Evolutionary conservation across 2,113 vertebrate genomes (phyloP).

Genomic region (Phyllostomus discolor): DNA sequence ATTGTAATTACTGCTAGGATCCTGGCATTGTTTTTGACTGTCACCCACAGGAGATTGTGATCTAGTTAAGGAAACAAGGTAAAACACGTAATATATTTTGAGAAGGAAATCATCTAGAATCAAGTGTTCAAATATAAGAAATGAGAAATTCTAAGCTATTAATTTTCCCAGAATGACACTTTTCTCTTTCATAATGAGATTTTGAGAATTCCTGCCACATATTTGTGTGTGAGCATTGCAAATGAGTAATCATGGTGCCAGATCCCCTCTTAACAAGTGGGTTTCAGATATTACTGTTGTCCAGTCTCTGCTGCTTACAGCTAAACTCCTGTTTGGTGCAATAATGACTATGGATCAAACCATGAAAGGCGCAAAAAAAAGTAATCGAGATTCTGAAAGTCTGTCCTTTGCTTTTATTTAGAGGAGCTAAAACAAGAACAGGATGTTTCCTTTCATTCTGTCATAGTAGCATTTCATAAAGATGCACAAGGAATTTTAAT

Average conservation of each 20-base stretch:
- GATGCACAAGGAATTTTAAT: slow-evolving; percentile 29
- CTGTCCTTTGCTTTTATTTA: slow-evolving; percentile 36
- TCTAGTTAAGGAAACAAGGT: slow-evolving; percentile 21
- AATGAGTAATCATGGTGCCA: background rate
- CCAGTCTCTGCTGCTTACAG: background rate
- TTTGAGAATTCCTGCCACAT: background rate
- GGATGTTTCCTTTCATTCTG: slow-evolving; percentile 5
- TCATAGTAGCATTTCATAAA: background rate
- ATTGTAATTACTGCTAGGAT: background rate
- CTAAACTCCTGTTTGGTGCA: background rate
- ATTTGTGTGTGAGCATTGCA: background rate
- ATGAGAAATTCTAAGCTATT: background rate
- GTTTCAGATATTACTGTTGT: background rate
- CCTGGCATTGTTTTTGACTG: background rate
- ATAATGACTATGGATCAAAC: background rate
- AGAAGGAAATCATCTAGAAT: background rate
- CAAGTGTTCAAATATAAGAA: background rate
- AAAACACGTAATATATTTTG: background rate
- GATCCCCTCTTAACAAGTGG: background rate
- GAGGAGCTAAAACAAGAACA: background rate
- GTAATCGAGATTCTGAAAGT: slow-evolving; percentile 7
- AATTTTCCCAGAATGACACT: background rate
- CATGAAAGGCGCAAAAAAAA: background rate
- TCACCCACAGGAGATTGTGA: background rate
- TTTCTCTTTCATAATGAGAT: background rate